Base-by-base conservation (phyloP, 2,888 invertebrate genomes). In the Caenorhabditis angaria region DNA sequence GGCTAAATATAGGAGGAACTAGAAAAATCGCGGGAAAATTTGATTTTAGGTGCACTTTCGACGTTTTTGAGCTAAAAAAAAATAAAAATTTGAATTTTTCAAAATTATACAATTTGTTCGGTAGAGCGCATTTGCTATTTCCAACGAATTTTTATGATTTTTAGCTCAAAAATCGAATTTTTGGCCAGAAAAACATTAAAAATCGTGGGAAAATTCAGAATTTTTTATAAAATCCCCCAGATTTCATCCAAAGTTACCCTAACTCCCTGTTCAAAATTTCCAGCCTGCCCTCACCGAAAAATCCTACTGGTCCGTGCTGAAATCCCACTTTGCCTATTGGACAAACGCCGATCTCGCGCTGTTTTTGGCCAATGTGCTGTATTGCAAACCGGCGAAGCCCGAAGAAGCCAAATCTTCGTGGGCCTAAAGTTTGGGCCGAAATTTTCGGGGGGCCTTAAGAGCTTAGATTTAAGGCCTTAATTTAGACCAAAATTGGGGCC, bases 241-340 rank as follows among this genome's bases (percentile, higher is more conserved):
- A n/a, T n/a, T n/a, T n/a, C n/a, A n/a, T n/a, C n/a, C n/a, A n/a
- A 10, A 35, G 14, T 35, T 35, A 14, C 6, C 35, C 14, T 10
- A 35, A 35, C 14, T 35, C 48, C 48, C n/a, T 10, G 22, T 47
- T 25, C 5, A 24, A 22, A 4, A 10, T 29, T 72, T 86, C 20
- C 82, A 85, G 76, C 84, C 86, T 10, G 80, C 82, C 2, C 66
- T 85, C 20, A 85, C 85, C 18, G 85, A 86, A 41, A 84, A 83
- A 56, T 78, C 80, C 51, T 86, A 87, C 71, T 87, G 84, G 82
- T 83, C 85, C 0, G 82, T 87, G 55, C 66, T 86, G 25, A 85
- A 83, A 60, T 71, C 77, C 3, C 86, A 86, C 54, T 86, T 86
- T 61, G 67, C 81, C 55, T 86, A 86, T 60, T 86, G 86, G 85